Conservation (phyloP, 2,113 vertebrate species). For the Sceloporus undulatus region DNA sequence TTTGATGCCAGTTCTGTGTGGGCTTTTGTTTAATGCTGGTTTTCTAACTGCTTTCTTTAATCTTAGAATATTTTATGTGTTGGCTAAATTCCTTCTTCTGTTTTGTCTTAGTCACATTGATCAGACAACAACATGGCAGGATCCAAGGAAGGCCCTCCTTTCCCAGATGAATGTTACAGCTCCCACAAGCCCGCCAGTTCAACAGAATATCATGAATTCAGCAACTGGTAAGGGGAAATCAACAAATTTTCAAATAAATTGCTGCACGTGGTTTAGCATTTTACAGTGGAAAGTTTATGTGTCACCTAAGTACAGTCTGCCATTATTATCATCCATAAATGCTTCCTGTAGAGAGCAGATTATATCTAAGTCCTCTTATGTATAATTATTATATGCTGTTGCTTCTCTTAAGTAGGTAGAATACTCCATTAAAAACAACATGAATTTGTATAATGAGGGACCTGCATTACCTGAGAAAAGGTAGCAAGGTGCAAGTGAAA, state of each 20-base stretch:
- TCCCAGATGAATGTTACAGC: constrained; percentile 90
- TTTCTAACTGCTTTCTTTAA: constrained; percentile 36
- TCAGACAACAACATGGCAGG: constrained; percentile 98
- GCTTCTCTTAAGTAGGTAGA: background rate
- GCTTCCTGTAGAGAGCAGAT: background rate
- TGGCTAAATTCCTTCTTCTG: constrained; percentile 63
- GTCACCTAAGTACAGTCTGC: background rate
- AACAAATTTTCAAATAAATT: constrained; percentile 17
- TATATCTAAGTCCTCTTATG: background rate
- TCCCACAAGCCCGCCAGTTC: constrained; percentile 89
- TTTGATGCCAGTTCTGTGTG: background rate
- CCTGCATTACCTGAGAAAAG: background rate
- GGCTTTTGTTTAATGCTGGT: constrained; percentile 1
- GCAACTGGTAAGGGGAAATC: constrained; percentile 83
- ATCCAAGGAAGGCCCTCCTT: constrained; percentile 94
- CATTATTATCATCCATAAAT: background rate
- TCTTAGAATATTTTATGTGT: constrained; percentile 34
- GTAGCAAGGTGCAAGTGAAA: too few species aligned
- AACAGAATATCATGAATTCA: constrained; percentile 91
- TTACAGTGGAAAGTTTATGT: background rate
- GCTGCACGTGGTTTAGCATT: background rate
- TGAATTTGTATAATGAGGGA: background rate
- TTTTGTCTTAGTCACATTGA: constrained; percentile 90
- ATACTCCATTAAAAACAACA: background rate
- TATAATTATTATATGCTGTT: background rate